These are phyloP conservation scores for Gryon sp. DNA, from an alignment of 1,140 invertebrate species.

Conservation along the genomic window DNA sequence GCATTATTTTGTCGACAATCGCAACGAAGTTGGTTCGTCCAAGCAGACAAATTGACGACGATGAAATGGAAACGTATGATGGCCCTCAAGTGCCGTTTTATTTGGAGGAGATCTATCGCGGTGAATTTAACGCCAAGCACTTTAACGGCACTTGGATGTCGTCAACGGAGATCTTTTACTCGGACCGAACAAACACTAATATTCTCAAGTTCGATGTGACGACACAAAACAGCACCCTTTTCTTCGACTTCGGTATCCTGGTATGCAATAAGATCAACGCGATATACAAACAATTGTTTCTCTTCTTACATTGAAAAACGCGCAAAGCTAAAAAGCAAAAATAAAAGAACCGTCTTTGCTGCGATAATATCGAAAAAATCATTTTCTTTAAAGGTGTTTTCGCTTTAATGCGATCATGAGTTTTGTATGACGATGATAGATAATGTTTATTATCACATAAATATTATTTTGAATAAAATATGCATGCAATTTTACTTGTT, in stretches of 20 bases:
- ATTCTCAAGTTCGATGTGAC: slow-evolving; percentile 65
- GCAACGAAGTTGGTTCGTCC: slow-evolving; percentile 26
- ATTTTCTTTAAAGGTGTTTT: too few species aligned
- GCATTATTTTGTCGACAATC: slow-evolving; percentile 8
- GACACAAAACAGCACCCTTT: slow-evolving; percentile 28
- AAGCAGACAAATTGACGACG: slow-evolving; percentile 38
- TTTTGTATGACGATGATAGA: too few species aligned
- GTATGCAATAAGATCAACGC: slow-evolving; percentile 32
- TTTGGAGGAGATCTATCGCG: slow-evolving; percentile 66
- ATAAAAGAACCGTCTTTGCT: too few species aligned
- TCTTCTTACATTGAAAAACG: not conserved
- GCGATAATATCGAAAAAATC: too few species aligned
- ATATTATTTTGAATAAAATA: too few species aligned
- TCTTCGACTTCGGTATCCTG: slow-evolving; percentile 55
- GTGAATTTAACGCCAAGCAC: slow-evolving; percentile 48
- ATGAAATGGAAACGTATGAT: slow-evolving; percentile 42
- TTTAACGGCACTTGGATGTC: slow-evolving; percentile 76
- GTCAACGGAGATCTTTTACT: slow-evolving; percentile 66
- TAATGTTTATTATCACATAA: too few species aligned
- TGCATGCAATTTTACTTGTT: too few species aligned
- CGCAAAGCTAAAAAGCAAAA: not conserved
- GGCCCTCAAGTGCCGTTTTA: slow-evolving; percentile 59
- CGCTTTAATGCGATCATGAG: too few species aligned
- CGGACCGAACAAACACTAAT: slow-evolving; percentile 40
- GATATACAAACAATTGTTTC: not conserved